Evolutionary conservation across 2,113 vertebrate species (phyloP).

Genomic region (Elanus axillaris): DNA sequence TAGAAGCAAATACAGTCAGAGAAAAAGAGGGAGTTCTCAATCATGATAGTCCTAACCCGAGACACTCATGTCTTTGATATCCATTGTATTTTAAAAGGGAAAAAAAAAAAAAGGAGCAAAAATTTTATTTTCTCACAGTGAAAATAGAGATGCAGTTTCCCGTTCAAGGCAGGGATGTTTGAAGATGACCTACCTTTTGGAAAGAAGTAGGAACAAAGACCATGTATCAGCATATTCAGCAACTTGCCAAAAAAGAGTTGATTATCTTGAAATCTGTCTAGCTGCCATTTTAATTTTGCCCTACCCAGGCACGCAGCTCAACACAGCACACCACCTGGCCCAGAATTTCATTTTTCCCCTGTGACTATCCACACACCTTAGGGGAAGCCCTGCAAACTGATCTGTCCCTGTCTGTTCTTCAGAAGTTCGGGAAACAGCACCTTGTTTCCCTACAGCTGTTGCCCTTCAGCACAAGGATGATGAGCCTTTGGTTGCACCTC

Average conservation of each 20-base stretch:
- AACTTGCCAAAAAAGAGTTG: not conserved
- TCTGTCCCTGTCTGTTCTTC: fast-evolving
- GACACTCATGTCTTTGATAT: not conserved
- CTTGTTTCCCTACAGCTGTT: fast-evolving
- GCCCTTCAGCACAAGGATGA: not conserved
- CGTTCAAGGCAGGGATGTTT: not conserved
- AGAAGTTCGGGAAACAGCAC: not conserved
- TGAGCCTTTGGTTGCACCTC: not conserved
- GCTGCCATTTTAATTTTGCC: not conserved
- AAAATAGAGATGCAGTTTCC: not conserved
- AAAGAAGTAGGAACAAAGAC: not conserved
- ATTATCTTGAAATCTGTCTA: not conserved
- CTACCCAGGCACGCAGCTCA: not conserved
- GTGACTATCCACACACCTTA: not conserved
- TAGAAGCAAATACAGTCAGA: not conserved
- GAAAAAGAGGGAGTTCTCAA: not conserved
- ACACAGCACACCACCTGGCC: not conserved
- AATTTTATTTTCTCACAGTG: not conserved
- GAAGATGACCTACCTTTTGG: not conserved
- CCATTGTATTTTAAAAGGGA: not conserved
- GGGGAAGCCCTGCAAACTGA: not conserved
- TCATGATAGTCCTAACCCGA: not conserved
- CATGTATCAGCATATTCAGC: not conserved
- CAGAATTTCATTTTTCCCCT: not conserved
- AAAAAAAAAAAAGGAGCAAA: not conserved